Conservation (phyloP, 2,888 invertebrate species). For the Leucophenga montana region DNA sequence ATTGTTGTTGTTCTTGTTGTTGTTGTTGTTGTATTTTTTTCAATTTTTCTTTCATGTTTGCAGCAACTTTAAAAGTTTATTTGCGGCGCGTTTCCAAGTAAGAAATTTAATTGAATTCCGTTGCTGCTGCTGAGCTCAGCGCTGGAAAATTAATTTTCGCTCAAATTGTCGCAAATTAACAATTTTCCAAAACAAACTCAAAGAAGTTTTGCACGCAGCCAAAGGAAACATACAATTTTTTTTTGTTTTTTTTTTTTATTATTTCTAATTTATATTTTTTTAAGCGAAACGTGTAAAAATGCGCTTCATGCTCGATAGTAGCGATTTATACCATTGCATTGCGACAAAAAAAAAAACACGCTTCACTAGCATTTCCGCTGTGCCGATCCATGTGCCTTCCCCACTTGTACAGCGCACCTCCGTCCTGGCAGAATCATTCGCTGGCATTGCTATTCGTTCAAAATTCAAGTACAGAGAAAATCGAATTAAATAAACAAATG, state of each 20-base stretch:
- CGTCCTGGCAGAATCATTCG: slow-evolving; percentile 23
- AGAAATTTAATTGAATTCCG: slow-evolving; percentile 12
- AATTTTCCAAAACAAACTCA: slow-evolving; percentile 7
- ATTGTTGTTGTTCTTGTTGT: no score
- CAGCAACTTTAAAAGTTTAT: slow-evolving; percentile 20
- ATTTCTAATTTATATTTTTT: neutral
- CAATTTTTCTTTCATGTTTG: no score
- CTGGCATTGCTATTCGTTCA: slow-evolving; percentile 44
- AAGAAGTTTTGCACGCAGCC: slow-evolving; percentile 16
- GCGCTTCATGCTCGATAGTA: neutral
- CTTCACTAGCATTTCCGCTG: slow-evolving; percentile 3
- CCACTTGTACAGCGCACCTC: neutral
- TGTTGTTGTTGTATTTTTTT: no score
- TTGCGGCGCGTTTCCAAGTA: slow-evolving; percentile 30
- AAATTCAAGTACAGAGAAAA: slow-evolving; percentile 57
- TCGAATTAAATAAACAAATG: slow-evolving; percentile 74
- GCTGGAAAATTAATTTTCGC: slow-evolving; percentile 13
- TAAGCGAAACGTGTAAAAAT: slow-evolving; percentile 28
- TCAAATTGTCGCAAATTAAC: slow-evolving; percentile 28
- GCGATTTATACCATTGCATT: neutral
- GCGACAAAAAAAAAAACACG: slow-evolving; percentile 23
- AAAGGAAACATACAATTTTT: slow-evolving; percentile 8
- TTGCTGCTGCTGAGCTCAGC: neutral
- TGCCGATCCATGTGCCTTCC: slow-evolving; percentile 4
- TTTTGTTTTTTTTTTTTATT: neutral